Conservation (phyloP, 2,797 vertebrate genomes). For the Hozukius guyotensis region DNA sequence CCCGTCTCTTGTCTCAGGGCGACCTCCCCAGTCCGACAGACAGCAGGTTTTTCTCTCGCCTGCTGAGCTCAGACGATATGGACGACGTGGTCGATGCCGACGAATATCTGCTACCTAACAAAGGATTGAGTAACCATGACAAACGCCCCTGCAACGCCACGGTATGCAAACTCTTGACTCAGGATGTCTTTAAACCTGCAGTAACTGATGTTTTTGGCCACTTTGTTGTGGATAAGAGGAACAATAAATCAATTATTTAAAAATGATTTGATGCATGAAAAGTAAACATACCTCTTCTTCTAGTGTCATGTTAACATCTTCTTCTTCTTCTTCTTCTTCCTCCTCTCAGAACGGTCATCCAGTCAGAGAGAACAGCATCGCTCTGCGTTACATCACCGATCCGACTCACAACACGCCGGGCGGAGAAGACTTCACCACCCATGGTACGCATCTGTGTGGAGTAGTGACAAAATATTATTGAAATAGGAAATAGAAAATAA, state of each 20-base stretch:
- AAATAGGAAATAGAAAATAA: no score
- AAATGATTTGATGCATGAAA: neutral
- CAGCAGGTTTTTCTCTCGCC: conserved; percentile 87
- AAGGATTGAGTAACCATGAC: conserved; percentile 78
- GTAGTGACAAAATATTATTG: no score
- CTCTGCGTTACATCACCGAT: conserved; percentile 91
- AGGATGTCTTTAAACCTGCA: neutral
- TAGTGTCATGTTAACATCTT: neutral
- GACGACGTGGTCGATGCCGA: conserved; percentile 90
- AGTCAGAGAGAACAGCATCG: conserved; percentile 82
- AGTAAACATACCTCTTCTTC: neutral
- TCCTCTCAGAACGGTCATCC: conserved; percentile 76
- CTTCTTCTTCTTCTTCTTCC: neutral
- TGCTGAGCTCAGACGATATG: conserved; percentile 91
- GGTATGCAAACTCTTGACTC: conserved; percentile 22
- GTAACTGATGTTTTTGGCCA: neutral
- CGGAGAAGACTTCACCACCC: conserved; percentile 72
- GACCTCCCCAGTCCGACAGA: conserved; percentile 90
- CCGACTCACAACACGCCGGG: conserved; percentile 85
- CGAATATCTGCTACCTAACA: conserved; percentile 90
- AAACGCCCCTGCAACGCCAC: neutral
- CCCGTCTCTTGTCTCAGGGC: conserved; percentile 76
- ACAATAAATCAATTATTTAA: neutral
- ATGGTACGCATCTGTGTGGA: conserved; percentile 78
- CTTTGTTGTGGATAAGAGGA: neutral